These are phyloP conservation scores for Maccullochella peelii DNA, from an alignment of 2,113 vertebrate species.

Conservation along the genomic window DNA sequence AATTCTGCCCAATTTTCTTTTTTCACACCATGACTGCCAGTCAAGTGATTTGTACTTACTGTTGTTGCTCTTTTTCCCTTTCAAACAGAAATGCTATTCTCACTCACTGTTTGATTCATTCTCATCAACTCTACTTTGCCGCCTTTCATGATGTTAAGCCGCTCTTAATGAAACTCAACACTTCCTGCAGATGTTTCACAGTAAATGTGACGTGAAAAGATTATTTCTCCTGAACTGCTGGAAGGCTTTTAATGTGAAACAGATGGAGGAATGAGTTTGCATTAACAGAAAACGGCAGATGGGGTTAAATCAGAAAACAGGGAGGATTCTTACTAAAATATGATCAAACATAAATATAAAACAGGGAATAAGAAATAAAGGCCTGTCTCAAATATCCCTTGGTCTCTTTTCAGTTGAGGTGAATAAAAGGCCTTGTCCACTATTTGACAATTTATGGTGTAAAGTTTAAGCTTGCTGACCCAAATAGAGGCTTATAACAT, in stretches of 20 bases:
- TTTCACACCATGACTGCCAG: background rate
- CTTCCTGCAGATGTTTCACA: constrained; percentile 72
- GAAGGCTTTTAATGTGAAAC: constrained; percentile 66
- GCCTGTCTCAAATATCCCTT: background rate
- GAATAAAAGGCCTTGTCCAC: background rate
- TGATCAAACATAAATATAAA: background rate
- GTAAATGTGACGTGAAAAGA: constrained; percentile 69
- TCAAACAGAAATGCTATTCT: constrained; percentile 9
- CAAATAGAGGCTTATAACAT: background rate
- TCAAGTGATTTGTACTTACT: background rate
- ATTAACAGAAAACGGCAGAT: constrained; percentile 54
- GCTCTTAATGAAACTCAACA: constrained; percentile 62
- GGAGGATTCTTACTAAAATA: constrained; percentile 25
- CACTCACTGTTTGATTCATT: constrained; percentile 16
- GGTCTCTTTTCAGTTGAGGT: background rate
- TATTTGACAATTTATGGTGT: background rate
- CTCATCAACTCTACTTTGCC: constrained; percentile 31
- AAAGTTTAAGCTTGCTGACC: background rate
- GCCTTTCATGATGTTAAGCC: constrained; percentile 45
- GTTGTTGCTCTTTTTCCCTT: constrained; percentile 4
- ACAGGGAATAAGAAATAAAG: background rate
- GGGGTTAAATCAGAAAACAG: constrained; percentile 41
- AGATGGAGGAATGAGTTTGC: constrained; percentile 59
- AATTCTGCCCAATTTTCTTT: background rate
- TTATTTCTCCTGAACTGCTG: constrained; percentile 51